Conservation (phyloP, 2,888 invertebrate genomes). For the Erannis defoliaria region DNA sequence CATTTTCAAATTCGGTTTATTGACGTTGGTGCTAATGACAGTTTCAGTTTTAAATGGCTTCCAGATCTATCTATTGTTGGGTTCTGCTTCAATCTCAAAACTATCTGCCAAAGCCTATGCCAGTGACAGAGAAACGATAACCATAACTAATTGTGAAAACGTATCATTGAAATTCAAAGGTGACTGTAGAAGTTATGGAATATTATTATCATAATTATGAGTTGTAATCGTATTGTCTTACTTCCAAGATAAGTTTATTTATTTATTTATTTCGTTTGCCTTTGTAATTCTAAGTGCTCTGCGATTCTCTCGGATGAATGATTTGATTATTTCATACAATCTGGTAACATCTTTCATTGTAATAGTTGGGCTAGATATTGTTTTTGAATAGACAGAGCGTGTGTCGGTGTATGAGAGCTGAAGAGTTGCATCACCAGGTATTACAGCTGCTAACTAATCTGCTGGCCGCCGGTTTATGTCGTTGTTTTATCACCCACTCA, state of each 20-base stretch:
- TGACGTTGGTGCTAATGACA: background rate
- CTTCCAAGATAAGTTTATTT: too few relatives aligned
- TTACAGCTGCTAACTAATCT: slow-evolving; percentile 8
- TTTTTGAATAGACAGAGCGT: slow-evolving; percentile 2
- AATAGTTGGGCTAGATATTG: background rate
- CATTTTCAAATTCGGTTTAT: background rate
- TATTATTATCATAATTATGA: background rate
- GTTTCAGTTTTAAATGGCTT: background rate
- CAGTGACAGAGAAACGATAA: background rate
- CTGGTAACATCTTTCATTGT: background rate
- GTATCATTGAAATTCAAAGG: background rate
- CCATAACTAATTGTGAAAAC: background rate
- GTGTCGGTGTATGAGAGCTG: background rate
- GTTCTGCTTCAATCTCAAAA: too few relatives aligned
- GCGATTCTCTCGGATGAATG: background rate
- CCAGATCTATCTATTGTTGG: too few relatives aligned
- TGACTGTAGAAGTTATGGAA: background rate
- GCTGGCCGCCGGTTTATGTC: slow-evolving; percentile 1
- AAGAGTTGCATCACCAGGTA: slow-evolving; percentile 4
- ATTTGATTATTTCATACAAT: background rate
- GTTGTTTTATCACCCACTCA: slow-evolving; percentile 14
- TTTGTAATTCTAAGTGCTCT: background rate
- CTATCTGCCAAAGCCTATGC: too few relatives aligned
- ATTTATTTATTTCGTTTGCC: background rate
- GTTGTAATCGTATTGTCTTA: background rate